A percentile compares a stretch with the other conserved stretches of the same genome.
Conservation (phyloP, 2,888 invertebrate species). For the Diabrotica balteata region DNA sequence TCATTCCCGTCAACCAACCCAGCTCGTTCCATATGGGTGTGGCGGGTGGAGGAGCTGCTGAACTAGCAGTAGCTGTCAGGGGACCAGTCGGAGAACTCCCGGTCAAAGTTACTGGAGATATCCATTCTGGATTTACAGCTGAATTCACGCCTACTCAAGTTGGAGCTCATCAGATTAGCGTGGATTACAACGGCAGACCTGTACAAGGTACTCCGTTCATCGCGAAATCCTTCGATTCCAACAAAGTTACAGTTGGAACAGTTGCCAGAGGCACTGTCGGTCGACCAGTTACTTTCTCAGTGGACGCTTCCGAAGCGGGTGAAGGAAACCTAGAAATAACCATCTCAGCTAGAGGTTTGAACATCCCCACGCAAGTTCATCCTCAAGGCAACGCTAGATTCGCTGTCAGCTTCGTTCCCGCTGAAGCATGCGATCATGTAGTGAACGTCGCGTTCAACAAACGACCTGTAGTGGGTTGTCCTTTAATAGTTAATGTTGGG, state of each 20-base stretch:
- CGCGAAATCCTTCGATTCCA: conserved; percentile 93
- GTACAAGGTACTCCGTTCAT: conserved; percentile 89
- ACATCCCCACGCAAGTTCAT: conserved; percentile 93
- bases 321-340: conserved; percentile 98
- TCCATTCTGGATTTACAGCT: conserved; percentile 85
- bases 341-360: conserved; percentile 89
- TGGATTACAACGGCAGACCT: conserved; percentile 89
- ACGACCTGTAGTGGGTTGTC: conserved; percentile 85
- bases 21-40: conserved; percentile 83
- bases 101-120: conserved; percentile 87
- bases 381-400: conserved; percentile 91
- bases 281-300: conserved; percentile 91
- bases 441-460: conserved; percentile 98
- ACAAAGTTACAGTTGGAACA: conserved; percentile 77
- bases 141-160: conserved; percentile 92
- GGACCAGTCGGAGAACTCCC: conserved; percentile 88
- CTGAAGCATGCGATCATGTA: conserved; percentile 91
- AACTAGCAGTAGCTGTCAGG: conserved; percentile 86
- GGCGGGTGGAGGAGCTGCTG: conserved; percentile 77
- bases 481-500: conserved; percentile 84
- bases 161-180: conserved; percentile 90
- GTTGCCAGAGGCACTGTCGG: conserved; percentile 84
- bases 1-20: conserved; percentile 84
- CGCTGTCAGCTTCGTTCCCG: conserved; percentile 95
- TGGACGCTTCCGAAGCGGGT: conserved; percentile 95